Evolutionary conservation across 2,888 invertebrate genomes (phyloP).

Genomic region (Eupsilia transversa): DNA sequence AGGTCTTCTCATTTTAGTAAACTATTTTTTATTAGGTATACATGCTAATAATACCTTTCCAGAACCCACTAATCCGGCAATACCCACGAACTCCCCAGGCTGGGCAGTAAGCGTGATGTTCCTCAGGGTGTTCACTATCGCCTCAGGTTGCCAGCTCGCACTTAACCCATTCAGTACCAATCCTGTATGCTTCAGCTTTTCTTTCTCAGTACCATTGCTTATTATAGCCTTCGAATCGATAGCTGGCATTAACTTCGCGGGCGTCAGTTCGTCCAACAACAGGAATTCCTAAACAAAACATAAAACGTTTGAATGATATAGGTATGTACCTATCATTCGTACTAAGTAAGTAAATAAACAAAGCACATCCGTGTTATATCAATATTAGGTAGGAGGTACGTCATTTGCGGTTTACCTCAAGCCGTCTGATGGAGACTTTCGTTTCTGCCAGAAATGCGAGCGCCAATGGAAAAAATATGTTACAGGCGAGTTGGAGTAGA

Average conservation of each 20-base stretch:
- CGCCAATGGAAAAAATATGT: conserved; percentile 92
- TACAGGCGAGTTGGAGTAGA: conserved; percentile 92
- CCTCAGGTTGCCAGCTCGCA: conserved; percentile 84
- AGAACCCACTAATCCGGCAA: conserved; percentile 94
- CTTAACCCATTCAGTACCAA: conserved; percentile 84
- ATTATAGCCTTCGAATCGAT: conserved; percentile 69
- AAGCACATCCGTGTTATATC: conserved; percentile 9
- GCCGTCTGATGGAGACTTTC: conserved; percentile 91
- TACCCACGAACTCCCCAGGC: conserved; percentile 91
- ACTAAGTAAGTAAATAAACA: conserved; percentile 28
- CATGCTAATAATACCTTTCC: conserved; percentile 90
- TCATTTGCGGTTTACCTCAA: conserved; percentile 87
- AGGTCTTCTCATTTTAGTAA: background rate
- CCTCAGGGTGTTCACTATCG: conserved; percentile 90
- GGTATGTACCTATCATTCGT: background rate
- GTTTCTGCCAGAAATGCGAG: conserved; percentile 92
- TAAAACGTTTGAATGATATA: conserved; percentile 11
- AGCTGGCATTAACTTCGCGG: conserved; percentile 70
- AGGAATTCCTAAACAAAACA: conserved; percentile 82
- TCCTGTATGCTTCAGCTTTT: conserved; percentile 74
- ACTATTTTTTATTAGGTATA: background rate
- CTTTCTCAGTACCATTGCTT: conserved; percentile 77
- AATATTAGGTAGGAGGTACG: background rate
- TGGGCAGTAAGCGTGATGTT: conserved; percentile 87
- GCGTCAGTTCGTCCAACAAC: conserved; percentile 82